Evolutionary conservation across 2,797 vertebrate genomes (phyloP).

Genomic region (Clarias laeviceps): DNA sequence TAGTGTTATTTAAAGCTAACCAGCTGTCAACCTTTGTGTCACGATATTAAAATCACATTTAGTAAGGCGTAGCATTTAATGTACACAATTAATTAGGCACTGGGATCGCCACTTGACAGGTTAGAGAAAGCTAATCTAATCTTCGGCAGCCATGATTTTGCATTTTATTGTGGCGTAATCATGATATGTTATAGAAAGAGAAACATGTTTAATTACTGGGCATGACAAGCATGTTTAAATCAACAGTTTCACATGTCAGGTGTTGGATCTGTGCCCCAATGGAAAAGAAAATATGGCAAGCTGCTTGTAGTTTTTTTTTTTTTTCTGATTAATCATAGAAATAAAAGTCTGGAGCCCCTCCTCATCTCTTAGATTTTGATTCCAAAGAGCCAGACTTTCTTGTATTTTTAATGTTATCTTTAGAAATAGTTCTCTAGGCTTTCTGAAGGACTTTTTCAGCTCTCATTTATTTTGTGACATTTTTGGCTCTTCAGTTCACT

Average conservation of each 20-base stretch:
- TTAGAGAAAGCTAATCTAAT: constrained; percentile 53
- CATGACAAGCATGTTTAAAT: constrained; percentile 40
- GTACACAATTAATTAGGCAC: constrained; percentile 52
- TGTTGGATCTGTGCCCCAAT: not conserved
- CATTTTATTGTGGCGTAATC: constrained; percentile 50
- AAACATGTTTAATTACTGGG: constrained; percentile 39
- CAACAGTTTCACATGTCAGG: not conserved
- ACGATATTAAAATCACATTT: constrained; percentile 40
- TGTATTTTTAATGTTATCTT: too few species aligned
- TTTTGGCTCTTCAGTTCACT: too few species aligned
- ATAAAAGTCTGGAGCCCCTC: too few species aligned
- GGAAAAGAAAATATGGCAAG: not conserved
- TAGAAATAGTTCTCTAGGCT: too few species aligned
- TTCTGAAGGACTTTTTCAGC: too few species aligned
- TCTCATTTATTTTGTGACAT: too few species aligned
- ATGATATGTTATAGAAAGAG: constrained; percentile 42
- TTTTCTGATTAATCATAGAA: not conserved
- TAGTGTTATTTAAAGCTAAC: constrained; percentile 18
- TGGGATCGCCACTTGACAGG: constrained; percentile 48
- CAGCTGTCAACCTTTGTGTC: constrained; percentile 37
- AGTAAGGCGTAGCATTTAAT: constrained; percentile 43
- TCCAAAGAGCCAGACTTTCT: too few species aligned
- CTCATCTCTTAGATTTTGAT: too few species aligned
- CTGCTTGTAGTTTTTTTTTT: not conserved
- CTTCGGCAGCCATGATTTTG: constrained; percentile 43